Evolutionary conservation across 2,113 vertebrate genomes (phyloP).

Genomic region (Kobus ellipsiprymnus): DNA sequence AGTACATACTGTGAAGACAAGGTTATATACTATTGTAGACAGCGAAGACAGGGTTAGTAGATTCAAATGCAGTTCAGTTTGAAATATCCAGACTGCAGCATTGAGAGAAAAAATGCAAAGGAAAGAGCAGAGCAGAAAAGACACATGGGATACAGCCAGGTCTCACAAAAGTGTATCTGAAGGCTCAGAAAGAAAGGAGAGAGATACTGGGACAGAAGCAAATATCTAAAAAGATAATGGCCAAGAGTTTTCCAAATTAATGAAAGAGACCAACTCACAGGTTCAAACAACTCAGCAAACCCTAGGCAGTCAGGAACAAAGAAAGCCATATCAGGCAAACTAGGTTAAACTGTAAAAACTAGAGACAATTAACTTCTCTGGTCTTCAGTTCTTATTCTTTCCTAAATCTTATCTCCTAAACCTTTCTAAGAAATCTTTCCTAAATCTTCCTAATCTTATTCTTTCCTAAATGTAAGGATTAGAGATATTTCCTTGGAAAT

Average conservation of each 20-base stretch:
- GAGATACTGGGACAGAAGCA: background rate
- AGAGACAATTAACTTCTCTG: background rate
- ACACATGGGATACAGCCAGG: background rate
- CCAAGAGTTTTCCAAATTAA: conserved; percentile 6
- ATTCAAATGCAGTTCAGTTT: background rate
- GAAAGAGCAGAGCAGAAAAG: background rate
- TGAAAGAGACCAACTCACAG: background rate
- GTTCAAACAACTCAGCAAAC: background rate
- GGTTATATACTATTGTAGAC: background rate
- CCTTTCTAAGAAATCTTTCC: no score
- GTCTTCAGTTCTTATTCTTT: background rate
- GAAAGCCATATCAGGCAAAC: background rate
- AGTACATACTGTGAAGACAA: background rate
- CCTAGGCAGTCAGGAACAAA: background rate
- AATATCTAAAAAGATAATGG: background rate
- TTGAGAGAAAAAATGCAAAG: background rate
- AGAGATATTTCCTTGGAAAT: background rate
- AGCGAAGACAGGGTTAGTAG: background rate
- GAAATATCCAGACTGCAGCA: background rate
- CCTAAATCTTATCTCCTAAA: no score
- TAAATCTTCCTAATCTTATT: no score
- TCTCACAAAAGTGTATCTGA: background rate
- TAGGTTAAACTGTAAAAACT: background rate
- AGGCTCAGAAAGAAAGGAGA: background rate
- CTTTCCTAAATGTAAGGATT: background rate